A percentile compares a stretch with the other conserved stretches of the same genome.
phyloP scores from a whole-genome alignment of 2,113 vertebrate genomes.

The Sinocyclocheilus anophthalmus region DNA sequence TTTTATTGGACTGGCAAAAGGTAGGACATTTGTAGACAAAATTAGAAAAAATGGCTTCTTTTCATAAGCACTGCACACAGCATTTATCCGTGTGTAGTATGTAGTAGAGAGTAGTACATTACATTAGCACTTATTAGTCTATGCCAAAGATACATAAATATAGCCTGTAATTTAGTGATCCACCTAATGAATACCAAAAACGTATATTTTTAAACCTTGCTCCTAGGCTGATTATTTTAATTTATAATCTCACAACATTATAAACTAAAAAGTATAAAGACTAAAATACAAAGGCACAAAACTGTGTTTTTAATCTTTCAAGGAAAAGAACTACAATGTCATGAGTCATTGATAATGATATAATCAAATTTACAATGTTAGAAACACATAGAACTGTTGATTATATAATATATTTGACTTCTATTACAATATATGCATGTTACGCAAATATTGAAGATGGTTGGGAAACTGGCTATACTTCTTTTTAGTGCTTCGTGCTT shows the following conservation, averaged over 20 bases:
- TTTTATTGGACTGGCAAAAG: not conserved
- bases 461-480: not conserved
- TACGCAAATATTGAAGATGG: not conserved
- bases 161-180: not conserved
- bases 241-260: too few relatives aligned
- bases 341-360: not conserved
- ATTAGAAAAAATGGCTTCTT: too few relatives aligned
- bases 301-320: not conserved
- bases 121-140: not conserved
- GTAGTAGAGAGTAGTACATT: not conserved
- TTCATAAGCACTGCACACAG: not conserved
- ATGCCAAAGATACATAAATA: not conserved
- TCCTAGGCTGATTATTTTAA: not conserved
- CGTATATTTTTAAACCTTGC: not conserved
- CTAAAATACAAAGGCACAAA: too few relatives aligned
- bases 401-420: not conserved
- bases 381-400: not conserved
- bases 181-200: not conserved
- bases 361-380: not conserved
- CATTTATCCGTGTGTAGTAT: not conserved
- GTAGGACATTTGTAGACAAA: not conserved
- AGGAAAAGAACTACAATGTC: not conserved
- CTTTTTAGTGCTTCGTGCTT: not conserved
- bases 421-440: not conserved
- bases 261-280: too few relatives aligned